These are phyloP conservation scores for Drosophila stalkeri DNA, from an alignment of 2,888 invertebrate species.

Conservation along the genomic window DNA sequence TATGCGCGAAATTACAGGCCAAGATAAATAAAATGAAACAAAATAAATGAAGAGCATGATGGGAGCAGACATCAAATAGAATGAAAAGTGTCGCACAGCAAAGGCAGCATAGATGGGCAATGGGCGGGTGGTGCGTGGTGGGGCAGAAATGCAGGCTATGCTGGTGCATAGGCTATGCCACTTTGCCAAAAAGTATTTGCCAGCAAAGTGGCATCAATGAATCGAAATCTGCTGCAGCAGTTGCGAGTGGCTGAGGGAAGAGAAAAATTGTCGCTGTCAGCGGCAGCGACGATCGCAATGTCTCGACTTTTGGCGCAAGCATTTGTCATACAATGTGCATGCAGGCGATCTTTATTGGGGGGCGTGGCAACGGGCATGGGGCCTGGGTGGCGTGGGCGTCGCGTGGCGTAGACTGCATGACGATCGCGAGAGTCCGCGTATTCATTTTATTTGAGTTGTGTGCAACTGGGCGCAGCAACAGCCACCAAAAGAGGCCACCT, in stretches of 20 bases:
- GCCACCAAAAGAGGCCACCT: slow-evolving; percentile 68
- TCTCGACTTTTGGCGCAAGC: slow-evolving; percentile 52
- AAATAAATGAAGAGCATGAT: slow-evolving; percentile 60
- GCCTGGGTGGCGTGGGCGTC: slow-evolving; percentile 63
- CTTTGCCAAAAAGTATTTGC: slow-evolving; percentile 74
- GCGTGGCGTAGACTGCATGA: slow-evolving; percentile 81
- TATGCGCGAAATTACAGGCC: slow-evolving; percentile 74
- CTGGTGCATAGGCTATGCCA: slow-evolving; percentile 51
- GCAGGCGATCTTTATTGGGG: slow-evolving; percentile 31
- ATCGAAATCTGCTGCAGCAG: slow-evolving; percentile 51
- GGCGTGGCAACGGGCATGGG: slow-evolving; percentile 36
- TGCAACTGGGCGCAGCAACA: slow-evolving; percentile 74
- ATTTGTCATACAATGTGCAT: slow-evolving; percentile 41
- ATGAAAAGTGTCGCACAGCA: slow-evolving; percentile 51
- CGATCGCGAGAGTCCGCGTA: slow-evolving; percentile 43
- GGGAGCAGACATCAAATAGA: slow-evolving; percentile 75
- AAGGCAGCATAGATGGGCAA: not conserved
- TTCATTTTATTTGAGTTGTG: slow-evolving; percentile 68
- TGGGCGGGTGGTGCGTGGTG: not conserved
- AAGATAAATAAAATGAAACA: slow-evolving; percentile 61
- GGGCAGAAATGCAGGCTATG: not conserved
- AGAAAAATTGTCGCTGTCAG: slow-evolving; percentile 73
- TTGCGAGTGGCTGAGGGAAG: slow-evolving; percentile 29
- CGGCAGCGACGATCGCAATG: slow-evolving; percentile 64
- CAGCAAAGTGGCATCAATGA: slow-evolving; percentile 80